Evolutionary conservation across 2,113 vertebrate genomes (phyloP), one percentile per base, ranked within the genome.

Genomic region (Neodon shergylaensis): DNA sequence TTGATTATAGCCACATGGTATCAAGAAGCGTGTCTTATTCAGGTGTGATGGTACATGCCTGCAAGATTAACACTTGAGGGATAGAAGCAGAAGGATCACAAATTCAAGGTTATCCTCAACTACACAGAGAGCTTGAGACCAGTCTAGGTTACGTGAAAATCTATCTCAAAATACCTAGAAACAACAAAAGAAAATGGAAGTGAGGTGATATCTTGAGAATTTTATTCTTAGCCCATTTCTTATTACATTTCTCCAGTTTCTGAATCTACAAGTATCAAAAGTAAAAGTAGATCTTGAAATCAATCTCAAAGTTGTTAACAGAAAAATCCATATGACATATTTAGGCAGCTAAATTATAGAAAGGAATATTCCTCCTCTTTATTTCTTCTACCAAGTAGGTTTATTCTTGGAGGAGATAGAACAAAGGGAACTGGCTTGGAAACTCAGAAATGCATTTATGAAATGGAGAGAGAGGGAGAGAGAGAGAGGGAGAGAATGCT

Each of bases 221-320:
- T 39, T 91, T 65, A 58, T 90, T 95, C 54, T 92, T 81, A 92
- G 36, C 7, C 3, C 3, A 74, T 65, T 68, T 49, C 36, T 58
- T 42, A 61, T 26, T 42, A 68, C 81, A 95, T 94, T 61, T 36
- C 6, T 65, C 65, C 9, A 91, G 65, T 10, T 68, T 12, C 4
- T 92, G 7, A 81, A 22, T 77, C 16, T 87, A 85, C 47, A 2
- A 63, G 19, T 72, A n/a, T 93, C 90, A 54, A 92, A 96, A 90
- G 79, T 65, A 33, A 96, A 92, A 90, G 44, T 66, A 72, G 42
- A 93, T 83, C 94, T 94, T 66, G 7, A 95, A 84, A 87, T 91
- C 11, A 91, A 44, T 33, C 7, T 42, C 83, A 78, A 3, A 49
- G 36, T 22, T 42, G 95, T 90, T 68, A 91, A n/a, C 28, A 90